These are phyloP conservation scores for Indicator maculatus DNA, from an alignment of 2,113 vertebrate species.

Conservation along the genomic window DNA sequence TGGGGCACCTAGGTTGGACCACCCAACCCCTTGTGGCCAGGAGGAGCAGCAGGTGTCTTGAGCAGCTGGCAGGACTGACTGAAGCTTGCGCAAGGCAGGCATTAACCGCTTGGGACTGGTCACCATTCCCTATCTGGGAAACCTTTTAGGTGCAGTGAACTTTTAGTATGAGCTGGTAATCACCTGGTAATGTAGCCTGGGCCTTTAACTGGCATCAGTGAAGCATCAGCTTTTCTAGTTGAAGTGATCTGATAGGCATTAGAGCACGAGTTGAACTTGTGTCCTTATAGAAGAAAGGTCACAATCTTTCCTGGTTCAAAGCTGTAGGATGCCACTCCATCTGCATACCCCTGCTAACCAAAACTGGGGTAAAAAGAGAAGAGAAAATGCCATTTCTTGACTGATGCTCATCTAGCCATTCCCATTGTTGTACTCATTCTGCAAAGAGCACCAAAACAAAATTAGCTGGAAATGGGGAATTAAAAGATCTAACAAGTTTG, in stretches of 20 bases:
- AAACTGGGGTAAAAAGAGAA: not conserved
- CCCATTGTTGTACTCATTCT: not conserved
- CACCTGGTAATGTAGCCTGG: not conserved
- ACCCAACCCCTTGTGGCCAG: not conserved
- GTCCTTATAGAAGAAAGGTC: not conserved
- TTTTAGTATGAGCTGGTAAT: not conserved
- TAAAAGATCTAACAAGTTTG: not conserved
- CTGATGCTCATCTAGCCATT: not conserved
- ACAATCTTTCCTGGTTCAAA: not conserved
- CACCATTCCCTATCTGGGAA: not conserved
- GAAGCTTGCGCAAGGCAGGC: not conserved
- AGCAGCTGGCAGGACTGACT: not conserved
- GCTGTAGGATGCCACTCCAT: not conserved
- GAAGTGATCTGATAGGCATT: not conserved
- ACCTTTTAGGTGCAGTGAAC: not conserved
- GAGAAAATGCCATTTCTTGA: not conserved
- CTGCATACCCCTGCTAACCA: not conserved
- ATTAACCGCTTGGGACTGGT: not conserved
- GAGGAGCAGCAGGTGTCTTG: not conserved
- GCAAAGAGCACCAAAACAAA: not conserved
- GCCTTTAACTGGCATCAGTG: not conserved
- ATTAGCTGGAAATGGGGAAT: not conserved
- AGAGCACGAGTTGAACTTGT: not conserved
- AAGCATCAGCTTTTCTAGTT: not conserved
- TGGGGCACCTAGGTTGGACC: not conserved